Evolutionary conservation across 2,797 vertebrate species (phyloP).

Genomic region (Alosa sapidissima): DNA sequence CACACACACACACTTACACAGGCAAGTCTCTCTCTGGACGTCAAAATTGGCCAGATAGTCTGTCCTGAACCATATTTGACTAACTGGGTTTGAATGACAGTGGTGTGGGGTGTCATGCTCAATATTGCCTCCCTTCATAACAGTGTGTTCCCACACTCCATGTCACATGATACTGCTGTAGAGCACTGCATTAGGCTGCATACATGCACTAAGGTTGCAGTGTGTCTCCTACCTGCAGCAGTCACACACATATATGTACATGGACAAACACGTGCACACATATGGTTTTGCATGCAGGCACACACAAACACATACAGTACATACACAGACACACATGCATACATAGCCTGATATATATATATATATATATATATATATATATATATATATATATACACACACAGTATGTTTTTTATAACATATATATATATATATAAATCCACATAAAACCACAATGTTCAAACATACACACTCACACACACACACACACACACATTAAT

Average conservation of each 20-base stretch:
- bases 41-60: not conserved
- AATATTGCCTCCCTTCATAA: slow-evolving; percentile 26
- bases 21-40: not conserved
- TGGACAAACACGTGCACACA: not conserved
- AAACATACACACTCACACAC: not conserved
- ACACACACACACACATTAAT: not conserved
- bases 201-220: slow-evolving; percentile 46
- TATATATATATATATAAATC: not conserved
- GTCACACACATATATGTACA: slow-evolving; percentile 27
- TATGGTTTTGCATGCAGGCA: too few relatives aligned
- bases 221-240: slow-evolving; percentile 47
- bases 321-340: not conserved
- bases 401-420: too few relatives aligned
- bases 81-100: slow-evolving; percentile 18
- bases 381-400: not conserved
- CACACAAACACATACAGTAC: not conserved
- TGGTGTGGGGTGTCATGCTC: slow-evolving; percentile 41
- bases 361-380: not conserved
- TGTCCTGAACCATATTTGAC: not conserved
- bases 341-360: too few relatives aligned
- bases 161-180: slow-evolving; percentile 54
- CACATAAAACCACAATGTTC: not conserved
- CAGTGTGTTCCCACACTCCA: slow-evolving; percentile 46
- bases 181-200: slow-evolving; percentile 48
- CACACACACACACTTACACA: not conserved